Conservation (phyloP, 2,113 vertebrate genomes). For the Dicerorhinus sumatrensis region DNA sequence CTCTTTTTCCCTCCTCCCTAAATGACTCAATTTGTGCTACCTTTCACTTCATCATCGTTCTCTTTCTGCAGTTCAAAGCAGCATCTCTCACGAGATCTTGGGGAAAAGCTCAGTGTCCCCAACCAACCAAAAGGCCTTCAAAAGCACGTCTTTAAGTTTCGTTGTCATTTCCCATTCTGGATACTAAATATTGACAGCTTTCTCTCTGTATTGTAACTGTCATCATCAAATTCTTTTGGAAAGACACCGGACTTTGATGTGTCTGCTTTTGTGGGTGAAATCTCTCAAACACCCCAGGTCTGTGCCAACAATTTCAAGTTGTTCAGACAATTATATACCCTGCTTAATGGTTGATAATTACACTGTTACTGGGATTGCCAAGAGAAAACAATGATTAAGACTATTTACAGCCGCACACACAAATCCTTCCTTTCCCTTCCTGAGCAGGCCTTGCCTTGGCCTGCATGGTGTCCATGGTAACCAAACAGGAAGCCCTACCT, state of each 20-base stretch:
- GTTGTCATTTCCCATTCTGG: background rate
- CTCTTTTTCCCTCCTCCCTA: background rate
- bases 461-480: conserved; percentile 73
- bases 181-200: background rate
- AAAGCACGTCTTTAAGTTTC: background rate
- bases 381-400: conserved; percentile 83
- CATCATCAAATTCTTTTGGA: background rate
- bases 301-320: conserved; percentile 54
- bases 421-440: conserved; percentile 65
- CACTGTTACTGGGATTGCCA: conserved; percentile 50
- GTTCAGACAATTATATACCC: conserved; percentile 72
- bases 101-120: background rate
- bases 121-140: background rate
- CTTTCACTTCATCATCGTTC: background rate
- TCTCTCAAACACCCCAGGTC: background rate
- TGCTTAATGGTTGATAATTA: conserved; percentile 77
- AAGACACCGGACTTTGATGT: background rate
- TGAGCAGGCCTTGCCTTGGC: conserved; percentile 15
- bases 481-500: conserved; percentile 71
- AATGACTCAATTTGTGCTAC: background rate
- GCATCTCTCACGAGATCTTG: background rate
- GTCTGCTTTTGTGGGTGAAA: background rate
- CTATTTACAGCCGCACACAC: conserved; percentile 68
- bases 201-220: background rate
- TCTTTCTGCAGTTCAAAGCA: background rate